phyloP scores from a whole-genome alignment of 2,888 invertebrate species.

The Nemoura dubitans region DNA sequence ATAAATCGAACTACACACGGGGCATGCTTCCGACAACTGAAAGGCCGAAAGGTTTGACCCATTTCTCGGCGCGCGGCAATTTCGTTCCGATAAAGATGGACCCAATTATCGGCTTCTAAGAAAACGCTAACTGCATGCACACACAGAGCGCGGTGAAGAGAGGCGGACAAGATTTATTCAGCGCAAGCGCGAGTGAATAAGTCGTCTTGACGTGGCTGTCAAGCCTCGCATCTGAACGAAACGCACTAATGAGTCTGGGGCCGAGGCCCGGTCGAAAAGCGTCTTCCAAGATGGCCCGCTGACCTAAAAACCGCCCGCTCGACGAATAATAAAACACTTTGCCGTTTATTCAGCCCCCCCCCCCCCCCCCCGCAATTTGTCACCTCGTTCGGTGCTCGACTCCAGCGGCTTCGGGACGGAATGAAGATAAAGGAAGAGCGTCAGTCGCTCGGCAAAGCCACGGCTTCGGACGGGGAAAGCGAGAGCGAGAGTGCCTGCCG shows the following conservation, averaged over 20 bases:
- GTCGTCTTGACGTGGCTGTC: background rate
- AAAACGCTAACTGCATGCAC: background rate
- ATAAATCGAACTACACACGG: conserved; percentile 12
- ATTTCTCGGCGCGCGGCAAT: background rate
- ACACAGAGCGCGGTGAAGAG: background rate
- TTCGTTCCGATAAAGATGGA: background rate
- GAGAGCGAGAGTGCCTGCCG: no score
- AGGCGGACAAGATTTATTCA: background rate
- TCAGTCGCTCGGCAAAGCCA: no score
- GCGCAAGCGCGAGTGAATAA: background rate
- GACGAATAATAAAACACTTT: conserved; percentile 3
- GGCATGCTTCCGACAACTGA: background rate
- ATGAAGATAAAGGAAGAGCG: background rate
- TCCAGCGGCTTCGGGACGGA: background rate
- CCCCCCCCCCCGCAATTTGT: background rate
- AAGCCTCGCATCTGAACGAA: background rate
- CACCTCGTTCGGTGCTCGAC: background rate
- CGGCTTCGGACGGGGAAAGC: no score
- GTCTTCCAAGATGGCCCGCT: background rate
- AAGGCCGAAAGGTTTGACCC: background rate
- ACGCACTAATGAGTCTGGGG: conserved; percentile 3
- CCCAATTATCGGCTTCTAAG: background rate
- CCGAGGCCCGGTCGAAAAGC: background rate
- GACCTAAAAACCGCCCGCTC: background rate
- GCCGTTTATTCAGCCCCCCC: background rate